A percentile compares a stretch with the other conserved stretches of the same genome.
Conservation (phyloP, 2,888 invertebrate species). For the Tuberolachnus salignus region DNA sequence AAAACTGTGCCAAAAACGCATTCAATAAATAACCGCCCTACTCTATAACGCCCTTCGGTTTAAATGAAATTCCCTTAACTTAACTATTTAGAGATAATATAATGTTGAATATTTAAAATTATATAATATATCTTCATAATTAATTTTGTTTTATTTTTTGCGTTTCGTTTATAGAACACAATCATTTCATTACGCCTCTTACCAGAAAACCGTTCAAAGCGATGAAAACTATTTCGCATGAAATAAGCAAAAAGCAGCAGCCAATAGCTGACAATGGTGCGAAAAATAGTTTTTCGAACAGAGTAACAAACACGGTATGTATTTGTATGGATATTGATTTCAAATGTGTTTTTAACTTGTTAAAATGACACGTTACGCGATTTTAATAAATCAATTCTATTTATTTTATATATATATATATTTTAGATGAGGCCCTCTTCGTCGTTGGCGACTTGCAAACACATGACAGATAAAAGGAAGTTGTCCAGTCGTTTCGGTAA, state of each 20-base stretch:
- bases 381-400: no score
- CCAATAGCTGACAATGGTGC: background rate
- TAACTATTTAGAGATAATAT: no score
- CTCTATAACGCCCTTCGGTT: no score
- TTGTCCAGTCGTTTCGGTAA: conserved; percentile 33
- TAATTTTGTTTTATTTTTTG: no score
- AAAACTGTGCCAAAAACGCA: no score
- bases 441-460: conserved; percentile 17
- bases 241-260: background rate
- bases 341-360: background rate
- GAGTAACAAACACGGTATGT: conserved; percentile 37
- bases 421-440: conserved; percentile 9
- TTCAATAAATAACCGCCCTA: no score
- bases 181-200: conserved; percentile 3
- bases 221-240: background rate
- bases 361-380: no score
- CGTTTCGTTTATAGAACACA: conserved; percentile 7
- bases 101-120: no score
- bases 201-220: conserved; percentile 33
- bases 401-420: no score
- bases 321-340: background rate
- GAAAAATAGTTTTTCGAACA: background rate
- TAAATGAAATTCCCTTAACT: no score
- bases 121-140: no score
- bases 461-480: conserved; percentile 18